Base-by-base conservation (phyloP, 2,113 vertebrate genomes). In the Hippocampus zosterae region DNA sequence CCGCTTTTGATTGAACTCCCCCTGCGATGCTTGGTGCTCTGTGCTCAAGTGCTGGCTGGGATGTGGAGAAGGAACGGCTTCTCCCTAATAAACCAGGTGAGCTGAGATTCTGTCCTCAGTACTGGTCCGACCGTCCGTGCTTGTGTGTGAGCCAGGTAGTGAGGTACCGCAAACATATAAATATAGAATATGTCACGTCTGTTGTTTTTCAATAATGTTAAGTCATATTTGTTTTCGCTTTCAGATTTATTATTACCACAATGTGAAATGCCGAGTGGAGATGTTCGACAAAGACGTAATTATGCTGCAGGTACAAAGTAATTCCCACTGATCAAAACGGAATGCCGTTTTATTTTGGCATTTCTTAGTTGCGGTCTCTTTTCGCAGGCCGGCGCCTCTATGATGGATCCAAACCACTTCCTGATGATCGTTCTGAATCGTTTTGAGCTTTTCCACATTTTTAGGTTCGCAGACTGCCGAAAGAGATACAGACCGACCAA, bases 381-480 rank as follows among this genome's bases (percentile, higher is more conserved):
- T 27, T 0, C 65, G 7, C 81, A 99, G 97, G 96, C 93, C 21
- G 96, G 95, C 77, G 95, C 96, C 1, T 96, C 96, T 69, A 98
- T 98, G 97, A 99, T 98, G 97, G 97, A 99, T 89, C 96, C 97
- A 72, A 98, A 99, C 80, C 96, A 98, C 86, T 98, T 98, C 90
- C 88, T 99, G 84, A 98, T 99, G 96, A 95, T 98, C 55, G 91
- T 97, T 76, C 88, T 98, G 52, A 97, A 94, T 83, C 95, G 97
- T 55, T 99, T 99, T 80, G 97, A 99, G 81, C 94, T 99, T 27
- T 96, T 95, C 76, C 95, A 96, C 82, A 94, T 98, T 78, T 98
- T 99, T 89, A 96, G 93, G 88, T 94, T 94, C 2, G 89, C 92
- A 21, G 95, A 99, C 83, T 93, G 94, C 41, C 95, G 95, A 56